phyloP scores from a whole-genome alignment of 2,113 vertebrate genomes.

The Sinosuthora webbiana region DNA sequence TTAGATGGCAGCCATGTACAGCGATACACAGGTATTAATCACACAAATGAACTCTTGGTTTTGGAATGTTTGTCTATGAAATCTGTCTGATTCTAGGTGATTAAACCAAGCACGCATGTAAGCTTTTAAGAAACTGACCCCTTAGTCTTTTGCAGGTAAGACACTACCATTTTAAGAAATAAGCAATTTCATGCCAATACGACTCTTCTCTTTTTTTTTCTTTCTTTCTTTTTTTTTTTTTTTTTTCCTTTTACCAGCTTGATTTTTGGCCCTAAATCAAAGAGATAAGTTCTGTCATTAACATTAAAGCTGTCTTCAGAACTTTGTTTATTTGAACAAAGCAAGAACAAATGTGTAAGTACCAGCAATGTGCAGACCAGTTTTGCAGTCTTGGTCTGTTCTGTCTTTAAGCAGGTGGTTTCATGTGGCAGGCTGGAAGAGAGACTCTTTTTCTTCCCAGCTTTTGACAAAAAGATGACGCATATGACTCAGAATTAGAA shows the following conservation, averaged over 20 bases:
- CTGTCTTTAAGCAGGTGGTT: constrained; percentile 64
- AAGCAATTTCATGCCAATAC: neutral
- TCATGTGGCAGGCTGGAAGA: constrained; percentile 55
- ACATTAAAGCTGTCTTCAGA: neutral
- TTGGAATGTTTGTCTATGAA: neutral
- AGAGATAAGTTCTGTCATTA: neutral
- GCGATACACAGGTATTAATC: neutral
- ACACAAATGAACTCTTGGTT: neutral
- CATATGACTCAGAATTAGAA: constrained; percentile 68
- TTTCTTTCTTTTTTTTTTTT: too few species aligned
- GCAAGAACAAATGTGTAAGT: neutral
- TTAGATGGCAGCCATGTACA: neutral
- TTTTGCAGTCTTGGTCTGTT: constrained; percentile 7
- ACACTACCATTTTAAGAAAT: neutral
- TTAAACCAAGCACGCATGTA: neutral
- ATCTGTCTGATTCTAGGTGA: neutral
- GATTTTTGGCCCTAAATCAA: neutral
- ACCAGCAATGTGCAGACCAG: neutral
- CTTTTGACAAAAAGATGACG: constrained; percentile 67
- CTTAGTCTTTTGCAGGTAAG: neutral
- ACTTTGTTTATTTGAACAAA: constrained; percentile 24
- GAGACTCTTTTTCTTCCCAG: constrained; percentile 54
- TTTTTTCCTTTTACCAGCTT: neutral
- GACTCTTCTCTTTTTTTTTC: neutral
- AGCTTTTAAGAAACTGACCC: neutral